phyloP scores from a whole-genome alignment of 1,140 invertebrate genomes.

The Bombus waltoni region DNA sequence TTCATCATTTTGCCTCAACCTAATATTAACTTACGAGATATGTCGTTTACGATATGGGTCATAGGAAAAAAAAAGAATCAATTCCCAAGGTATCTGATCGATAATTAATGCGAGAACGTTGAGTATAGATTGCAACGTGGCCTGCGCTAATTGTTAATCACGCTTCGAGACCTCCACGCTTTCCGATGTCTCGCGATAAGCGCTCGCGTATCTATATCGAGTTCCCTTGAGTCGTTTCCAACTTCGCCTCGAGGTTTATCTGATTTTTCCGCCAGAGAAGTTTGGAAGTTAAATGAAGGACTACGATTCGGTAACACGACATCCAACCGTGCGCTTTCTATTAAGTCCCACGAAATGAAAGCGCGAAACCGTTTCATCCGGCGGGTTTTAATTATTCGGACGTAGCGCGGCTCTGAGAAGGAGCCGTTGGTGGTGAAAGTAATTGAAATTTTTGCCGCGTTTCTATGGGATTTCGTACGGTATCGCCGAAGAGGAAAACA shows the following conservation, averaged over 20 bases:
- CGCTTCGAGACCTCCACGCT: constrained; percentile 32
- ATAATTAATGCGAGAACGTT: background rate
- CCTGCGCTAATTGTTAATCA: constrained; percentile 46
- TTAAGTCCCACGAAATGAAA: constrained; percentile 31
- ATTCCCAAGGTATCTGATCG: background rate
- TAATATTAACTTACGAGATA: background rate
- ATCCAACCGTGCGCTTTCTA: constrained; percentile 29
- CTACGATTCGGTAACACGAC: constrained; percentile 27
- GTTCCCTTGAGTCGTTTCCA: background rate
- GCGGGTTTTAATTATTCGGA: constrained; percentile 37
- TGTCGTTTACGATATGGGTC: too few relatives aligned
- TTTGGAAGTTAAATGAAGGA: constrained; percentile 39
- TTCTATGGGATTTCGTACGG: background rate
- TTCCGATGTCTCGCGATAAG: constrained; percentile 44
- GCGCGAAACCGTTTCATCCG: constrained; percentile 10
- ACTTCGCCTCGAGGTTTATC: constrained; percentile 22
- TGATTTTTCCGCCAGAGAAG: constrained; percentile 12
- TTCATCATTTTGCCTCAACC: too few relatives aligned
- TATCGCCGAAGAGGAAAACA: background rate
- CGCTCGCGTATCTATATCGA: constrained; percentile 12
- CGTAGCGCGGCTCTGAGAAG: background rate
- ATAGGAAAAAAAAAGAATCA: background rate
- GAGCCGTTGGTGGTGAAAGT: background rate
- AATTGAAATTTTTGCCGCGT: constrained; percentile 38
- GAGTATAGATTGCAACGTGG: background rate